Evolutionary conservation across 92 coral and sea anemone genomes (phyloP).

Genomic region (Anthopleura xanthogrammica): DNA sequence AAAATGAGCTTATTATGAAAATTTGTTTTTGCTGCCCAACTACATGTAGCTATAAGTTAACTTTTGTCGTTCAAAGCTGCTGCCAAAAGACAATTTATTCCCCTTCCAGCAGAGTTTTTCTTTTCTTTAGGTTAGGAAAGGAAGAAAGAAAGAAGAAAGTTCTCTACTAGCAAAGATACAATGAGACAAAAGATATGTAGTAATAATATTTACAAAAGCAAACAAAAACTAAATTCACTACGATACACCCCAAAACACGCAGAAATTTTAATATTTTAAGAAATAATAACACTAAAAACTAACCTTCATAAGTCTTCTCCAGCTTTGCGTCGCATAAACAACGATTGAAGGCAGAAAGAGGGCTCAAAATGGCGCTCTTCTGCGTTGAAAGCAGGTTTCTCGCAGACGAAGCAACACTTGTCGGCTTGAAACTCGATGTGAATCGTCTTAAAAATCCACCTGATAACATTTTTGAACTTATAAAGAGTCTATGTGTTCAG

Average conservation of each 20-base stretch:
- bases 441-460: background rate
- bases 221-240: no score
- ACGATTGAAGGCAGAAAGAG: background rate
- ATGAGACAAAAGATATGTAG: background rate
- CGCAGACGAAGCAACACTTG: background rate
- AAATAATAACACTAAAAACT: background rate
- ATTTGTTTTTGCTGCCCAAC: no score
- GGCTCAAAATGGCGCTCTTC: constrained; percentile 2
- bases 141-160: background rate
- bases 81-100: no score
- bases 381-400: background rate
- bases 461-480: background rate
- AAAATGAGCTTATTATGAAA: no score
- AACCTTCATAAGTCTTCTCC: background rate
- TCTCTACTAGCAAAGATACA: no score
- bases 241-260: background rate
- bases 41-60: no score
- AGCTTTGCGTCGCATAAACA: background rate
- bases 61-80: no score
- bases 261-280: no score
- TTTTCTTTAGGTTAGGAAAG: no score
- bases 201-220: background rate
- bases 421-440: background rate
- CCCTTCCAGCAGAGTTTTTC: no score
- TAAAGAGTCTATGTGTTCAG: background rate